Percentiles rank a stretch among this genome's conserved stretches.
phyloP scores from a whole-genome alignment of 2,797 vertebrate genomes.

The Fringilla coelebs region DNA sequence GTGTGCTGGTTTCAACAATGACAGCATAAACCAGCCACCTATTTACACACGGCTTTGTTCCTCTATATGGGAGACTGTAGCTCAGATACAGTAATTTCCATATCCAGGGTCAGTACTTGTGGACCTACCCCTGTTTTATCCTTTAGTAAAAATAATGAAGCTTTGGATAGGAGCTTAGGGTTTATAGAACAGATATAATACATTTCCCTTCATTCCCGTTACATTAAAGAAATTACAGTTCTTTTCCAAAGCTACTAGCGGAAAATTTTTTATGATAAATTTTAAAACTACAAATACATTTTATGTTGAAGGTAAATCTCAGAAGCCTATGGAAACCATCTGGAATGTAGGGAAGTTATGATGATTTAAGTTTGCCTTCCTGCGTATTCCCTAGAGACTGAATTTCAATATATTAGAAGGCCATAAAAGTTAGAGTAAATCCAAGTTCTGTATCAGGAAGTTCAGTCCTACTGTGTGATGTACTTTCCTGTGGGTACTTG shows the following conservation, averaged over 20 bases:
- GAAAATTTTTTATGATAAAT: not conserved
- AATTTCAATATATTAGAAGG: slow-evolving; percentile 45
- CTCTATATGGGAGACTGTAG: not conserved
- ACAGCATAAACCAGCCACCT: not conserved
- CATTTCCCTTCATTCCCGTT: not conserved
- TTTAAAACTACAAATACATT: not conserved
- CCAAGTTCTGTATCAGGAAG: not conserved
- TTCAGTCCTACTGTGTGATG: not conserved
- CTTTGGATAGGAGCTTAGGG: not conserved
- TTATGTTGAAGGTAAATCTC: not conserved
- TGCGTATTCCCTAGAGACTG: slow-evolving; percentile 50
- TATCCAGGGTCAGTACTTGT: not conserved
- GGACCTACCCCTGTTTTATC: not conserved
- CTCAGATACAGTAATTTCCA: not conserved
- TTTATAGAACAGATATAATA: not conserved
- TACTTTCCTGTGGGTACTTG: not conserved
- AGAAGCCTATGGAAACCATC: slow-evolving; percentile 22
- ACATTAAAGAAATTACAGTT: not conserved
- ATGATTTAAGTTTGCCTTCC: slow-evolving; percentile 61
- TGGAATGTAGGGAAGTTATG: slow-evolving; percentile 23
- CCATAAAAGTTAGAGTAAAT: slow-evolving; percentile 41
- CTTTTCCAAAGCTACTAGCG: not conserved
- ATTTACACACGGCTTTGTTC: not conserved
- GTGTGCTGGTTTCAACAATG: not conserved
- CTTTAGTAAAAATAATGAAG: not conserved